phyloP scores from a whole-genome alignment of 2,797 vertebrate genomes.

The Coluber constrictor region DNA sequence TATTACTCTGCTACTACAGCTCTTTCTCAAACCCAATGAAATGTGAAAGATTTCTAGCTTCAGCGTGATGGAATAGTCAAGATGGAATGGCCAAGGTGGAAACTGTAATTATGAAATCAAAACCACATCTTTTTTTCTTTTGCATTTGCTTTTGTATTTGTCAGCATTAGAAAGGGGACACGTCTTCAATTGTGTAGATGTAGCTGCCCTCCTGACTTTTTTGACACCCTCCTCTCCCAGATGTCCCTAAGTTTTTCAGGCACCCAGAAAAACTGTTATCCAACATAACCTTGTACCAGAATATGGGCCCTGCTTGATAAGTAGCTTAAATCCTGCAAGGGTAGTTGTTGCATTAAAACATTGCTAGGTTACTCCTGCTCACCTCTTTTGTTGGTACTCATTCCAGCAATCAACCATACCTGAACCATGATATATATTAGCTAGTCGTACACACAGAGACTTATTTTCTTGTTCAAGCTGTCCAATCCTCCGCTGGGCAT shows the following conservation, averaged over 20 bases:
- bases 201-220: neutral
- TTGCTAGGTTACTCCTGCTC: neutral
- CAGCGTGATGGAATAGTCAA: neutral
- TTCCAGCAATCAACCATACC: constrained; percentile 71
- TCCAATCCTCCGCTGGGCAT: constrained; percentile 61
- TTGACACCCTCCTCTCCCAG: neutral
- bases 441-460: constrained; percentile 60
- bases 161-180: neutral
- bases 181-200: neutral
- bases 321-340: neutral
- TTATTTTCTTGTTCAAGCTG: constrained; percentile 67
- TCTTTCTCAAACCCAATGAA: neutral
- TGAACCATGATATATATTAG: constrained; percentile 53
- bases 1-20: neutral
- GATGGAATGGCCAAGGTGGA: neutral
- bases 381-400: constrained; percentile 57
- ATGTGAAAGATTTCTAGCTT: neutral
- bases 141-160: neutral
- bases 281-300: neutral
- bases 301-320: neutral
- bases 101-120: neutral
- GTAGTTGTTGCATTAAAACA: neutral
- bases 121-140: neutral
- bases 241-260: neutral
- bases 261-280: neutral